Evolutionary conservation across 2,888 invertebrate genomes (phyloP).

Genomic region (Sarcophaga subvicina): DNA sequence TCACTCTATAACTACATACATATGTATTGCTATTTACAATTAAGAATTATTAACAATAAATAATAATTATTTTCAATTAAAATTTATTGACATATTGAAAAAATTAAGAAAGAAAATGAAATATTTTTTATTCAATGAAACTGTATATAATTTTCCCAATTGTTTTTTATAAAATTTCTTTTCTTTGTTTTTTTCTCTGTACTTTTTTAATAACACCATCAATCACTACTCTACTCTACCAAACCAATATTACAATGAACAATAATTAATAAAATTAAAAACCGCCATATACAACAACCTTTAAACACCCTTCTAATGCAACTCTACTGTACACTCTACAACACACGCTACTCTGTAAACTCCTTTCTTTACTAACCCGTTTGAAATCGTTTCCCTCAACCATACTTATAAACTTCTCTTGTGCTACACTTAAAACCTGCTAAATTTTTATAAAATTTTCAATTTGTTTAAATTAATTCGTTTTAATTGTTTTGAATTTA

Average conservation of each 20-base stretch:
- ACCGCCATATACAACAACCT: not conserved
- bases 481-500: constrained; percentile 11
- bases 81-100: constrained; percentile 28
- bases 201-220: constrained; percentile 31
- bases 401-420: constrained; percentile 2
- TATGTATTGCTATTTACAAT: too few relatives aligned
- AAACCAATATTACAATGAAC: constrained; percentile 17
- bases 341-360: too few relatives aligned
- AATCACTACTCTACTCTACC: constrained; percentile 19
- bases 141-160: constrained; percentile 44
- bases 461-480: constrained; percentile 43
- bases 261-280: constrained; percentile 11
- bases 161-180: constrained; percentile 47
- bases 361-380: not conserved
- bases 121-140: too few relatives aligned
- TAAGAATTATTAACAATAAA: constrained; percentile 28
- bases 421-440: not conserved
- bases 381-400: not conserved
- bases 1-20: not conserved
- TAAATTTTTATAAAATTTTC: not conserved
- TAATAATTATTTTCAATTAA: not conserved
- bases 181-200: constrained; percentile 57
- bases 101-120: constrained; percentile 13
- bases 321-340: too few relatives aligned
- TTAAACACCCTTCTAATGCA: too few relatives aligned